Base-by-base conservation (phyloP, 30 jellyfish, hydroid and myxozoan species). In the Phacellophora camtschatica region DNA sequence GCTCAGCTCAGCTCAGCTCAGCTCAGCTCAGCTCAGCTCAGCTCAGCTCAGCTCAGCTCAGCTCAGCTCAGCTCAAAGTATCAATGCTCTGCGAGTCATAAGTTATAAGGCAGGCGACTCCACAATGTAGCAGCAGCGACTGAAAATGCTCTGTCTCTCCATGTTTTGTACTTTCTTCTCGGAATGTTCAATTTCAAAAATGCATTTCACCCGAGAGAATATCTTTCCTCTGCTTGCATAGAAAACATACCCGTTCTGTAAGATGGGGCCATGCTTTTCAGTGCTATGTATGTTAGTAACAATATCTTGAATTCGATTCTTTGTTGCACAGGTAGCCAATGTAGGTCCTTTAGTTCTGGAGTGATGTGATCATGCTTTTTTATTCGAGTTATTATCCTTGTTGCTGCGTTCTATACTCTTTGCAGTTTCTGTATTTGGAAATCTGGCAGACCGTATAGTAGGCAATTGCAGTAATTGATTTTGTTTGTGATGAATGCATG, bases 401-500 rank as follows among this genome's bases (percentile, higher is more conserved):
- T 66, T 5, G 87, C 87, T 10, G 79, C 79, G 35, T 74, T 71
- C 51, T 39, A 74, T 34, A 27, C 55, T 19, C 48, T 8, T 48
- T 71, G 85, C 78, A 71, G 81, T 64, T 66, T 64, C 61, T 48
- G 71, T 46, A 66, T 35, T 46, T 37, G 75, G 76, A 28, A 55
- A 42, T 65, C 56, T 43, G 85, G 76, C 65, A 80, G 76, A 42
- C 92, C 86, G 66, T 63, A 80, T 3, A 80, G 85, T 28, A 80
- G 84, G 49, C 71, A 29, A 33, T 80, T 80, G 86, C 92, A 80
- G 80, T 80, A 80, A 50, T 80, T 86, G 19, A 78, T 27, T 16
- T 78, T 57, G 7, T 16, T 4, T n/a, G 58, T 18, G 32, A 78
- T 33, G 77, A 59, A 78, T 30, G 90, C 85, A 45, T 59, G 74